phyloP scores from a whole-genome alignment of 2,113 vertebrate genomes.

The Suricata suricatta region DNA sequence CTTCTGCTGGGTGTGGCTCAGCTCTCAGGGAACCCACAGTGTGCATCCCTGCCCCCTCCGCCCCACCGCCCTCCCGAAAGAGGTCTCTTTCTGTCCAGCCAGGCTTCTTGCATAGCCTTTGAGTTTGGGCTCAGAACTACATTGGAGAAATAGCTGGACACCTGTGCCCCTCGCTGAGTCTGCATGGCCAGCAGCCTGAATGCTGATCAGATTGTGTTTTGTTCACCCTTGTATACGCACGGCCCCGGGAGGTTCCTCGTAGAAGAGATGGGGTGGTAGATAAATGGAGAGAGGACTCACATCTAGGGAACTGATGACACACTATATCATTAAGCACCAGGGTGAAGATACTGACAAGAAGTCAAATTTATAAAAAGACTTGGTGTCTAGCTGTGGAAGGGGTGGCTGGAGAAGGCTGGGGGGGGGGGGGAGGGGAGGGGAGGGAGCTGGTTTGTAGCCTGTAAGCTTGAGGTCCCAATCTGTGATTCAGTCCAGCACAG shows the following conservation, averaged over 20 bases:
- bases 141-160: background rate
- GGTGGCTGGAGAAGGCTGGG: background rate
- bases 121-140: background rate
- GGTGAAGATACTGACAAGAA: background rate
- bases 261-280: background rate
- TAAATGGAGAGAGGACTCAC: background rate
- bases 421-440: no score
- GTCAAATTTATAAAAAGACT: background rate
- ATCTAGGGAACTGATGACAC: background rate
- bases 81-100: background rate
- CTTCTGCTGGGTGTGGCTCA: background rate
- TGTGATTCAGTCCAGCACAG: background rate
- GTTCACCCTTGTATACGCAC: background rate
- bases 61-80: background rate
- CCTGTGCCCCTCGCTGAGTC: background rate
- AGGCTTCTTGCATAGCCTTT: background rate
- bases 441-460: background rate
- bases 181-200: background rate
- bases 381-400: background rate
- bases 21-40: background rate
- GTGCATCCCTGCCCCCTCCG: background rate
- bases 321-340: background rate
- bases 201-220: background rate
- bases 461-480: background rate
- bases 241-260: background rate